Conservation (phyloP, 2,113 vertebrate species). For the Candoia aspera region DNA sequence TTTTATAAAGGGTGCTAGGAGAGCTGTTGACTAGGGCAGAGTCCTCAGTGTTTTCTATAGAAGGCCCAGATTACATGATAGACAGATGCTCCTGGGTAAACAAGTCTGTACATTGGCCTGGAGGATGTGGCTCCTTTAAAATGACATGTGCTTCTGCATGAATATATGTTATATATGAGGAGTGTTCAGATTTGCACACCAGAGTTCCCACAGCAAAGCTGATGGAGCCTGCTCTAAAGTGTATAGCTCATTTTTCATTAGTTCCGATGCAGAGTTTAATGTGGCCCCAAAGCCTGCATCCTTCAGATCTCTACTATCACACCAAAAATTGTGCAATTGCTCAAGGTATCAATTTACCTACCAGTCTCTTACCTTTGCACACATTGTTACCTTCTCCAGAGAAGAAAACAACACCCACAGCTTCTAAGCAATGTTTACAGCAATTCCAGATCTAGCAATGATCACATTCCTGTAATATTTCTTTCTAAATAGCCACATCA, state of each 20-base stretch:
- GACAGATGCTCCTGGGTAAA: not conserved
- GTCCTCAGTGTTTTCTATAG: not conserved
- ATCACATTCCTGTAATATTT: not conserved
- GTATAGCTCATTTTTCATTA: not conserved
- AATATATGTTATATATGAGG: not conserved
- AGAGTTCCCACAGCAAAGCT: not conserved
- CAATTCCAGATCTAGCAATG: not conserved
- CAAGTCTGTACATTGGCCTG: not conserved
- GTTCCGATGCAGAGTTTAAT: not conserved
- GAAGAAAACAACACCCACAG: not conserved
- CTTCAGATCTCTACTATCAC: not conserved
- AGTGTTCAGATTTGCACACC: not conserved
- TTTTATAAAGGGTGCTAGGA: not conserved
- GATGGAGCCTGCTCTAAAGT: not conserved
- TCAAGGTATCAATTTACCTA: slow-evolving; percentile 2
- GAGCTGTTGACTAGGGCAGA: not conserved
- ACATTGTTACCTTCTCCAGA: slow-evolving; percentile 1
- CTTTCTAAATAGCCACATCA: not conserved
- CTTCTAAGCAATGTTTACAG: slow-evolving; percentile 10
- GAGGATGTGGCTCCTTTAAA: not conserved
- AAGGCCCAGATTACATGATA: not conserved
- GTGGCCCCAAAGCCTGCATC: not conserved
- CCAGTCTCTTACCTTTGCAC: slow-evolving; percentile 3
- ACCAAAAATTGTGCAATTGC: not conserved
- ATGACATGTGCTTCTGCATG: not conserved